Evolutionary conservation across 2,113 vertebrate species (phyloP).

Genomic region (Phylloscopus trochilus): DNA sequence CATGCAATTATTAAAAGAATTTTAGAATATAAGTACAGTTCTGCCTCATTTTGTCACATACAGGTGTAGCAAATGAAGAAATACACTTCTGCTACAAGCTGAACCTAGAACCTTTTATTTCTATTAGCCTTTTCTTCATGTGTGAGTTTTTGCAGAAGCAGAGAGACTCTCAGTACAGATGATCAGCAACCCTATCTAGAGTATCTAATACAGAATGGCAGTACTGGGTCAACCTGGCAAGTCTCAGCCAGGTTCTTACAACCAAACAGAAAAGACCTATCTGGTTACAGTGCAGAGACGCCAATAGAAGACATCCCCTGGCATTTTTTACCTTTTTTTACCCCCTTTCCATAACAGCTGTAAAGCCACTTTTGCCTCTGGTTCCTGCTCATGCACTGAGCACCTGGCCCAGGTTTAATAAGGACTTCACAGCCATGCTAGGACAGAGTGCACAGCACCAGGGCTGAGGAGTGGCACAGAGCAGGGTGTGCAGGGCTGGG

Average conservation of each 20-base stretch:
- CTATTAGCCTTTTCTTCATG: neutral
- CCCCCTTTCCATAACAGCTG: neutral
- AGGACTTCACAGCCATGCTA: rapidly evolving
- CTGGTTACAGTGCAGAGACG: neutral
- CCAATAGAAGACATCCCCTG: neutral
- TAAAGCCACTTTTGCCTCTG: neutral
- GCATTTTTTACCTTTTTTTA: too few relatives aligned
- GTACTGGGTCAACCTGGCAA: neutral
- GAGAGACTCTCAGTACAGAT: neutral
- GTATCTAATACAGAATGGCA: neutral
- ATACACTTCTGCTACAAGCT: neutral
- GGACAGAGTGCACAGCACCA: neutral
- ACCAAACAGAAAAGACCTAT: neutral
- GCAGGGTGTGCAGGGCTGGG: neutral
- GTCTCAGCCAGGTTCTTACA: neutral
- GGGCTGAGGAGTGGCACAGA: neutral
- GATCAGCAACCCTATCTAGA: neutral
- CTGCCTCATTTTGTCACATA: constrained; percentile 27
- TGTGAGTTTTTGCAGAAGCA: neutral
- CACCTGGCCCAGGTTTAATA: neutral
- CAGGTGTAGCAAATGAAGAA: neutral
- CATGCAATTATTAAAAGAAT: constrained; percentile 24
- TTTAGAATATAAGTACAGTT: constrained; percentile 5
- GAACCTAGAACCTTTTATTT: neutral
- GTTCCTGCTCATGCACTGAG: neutral